Conservation (phyloP, 2,888 invertebrate genomes). For the Lasiommata megera region DNA sequence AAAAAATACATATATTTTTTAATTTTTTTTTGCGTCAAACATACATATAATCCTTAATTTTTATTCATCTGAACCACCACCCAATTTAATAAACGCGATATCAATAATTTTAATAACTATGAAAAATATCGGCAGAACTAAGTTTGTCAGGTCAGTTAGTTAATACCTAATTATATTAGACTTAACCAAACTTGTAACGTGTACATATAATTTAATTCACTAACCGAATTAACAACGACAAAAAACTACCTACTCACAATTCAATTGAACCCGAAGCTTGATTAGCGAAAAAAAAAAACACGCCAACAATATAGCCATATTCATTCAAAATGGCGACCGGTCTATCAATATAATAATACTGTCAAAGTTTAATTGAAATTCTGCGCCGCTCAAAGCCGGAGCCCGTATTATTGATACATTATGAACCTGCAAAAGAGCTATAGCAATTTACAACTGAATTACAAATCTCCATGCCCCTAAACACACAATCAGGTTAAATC, state of each 20-base stretch:
- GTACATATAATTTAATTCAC: not conserved
- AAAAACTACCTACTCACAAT: slow-evolving; percentile 27
- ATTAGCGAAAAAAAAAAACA: slow-evolving; percentile 24
- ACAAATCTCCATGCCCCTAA: slow-evolving; percentile 75
- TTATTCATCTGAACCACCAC: too few species aligned
- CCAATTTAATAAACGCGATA: too few species aligned
- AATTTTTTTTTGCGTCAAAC: too few species aligned
- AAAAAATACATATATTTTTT: too few species aligned
- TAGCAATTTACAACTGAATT: slow-evolving; percentile 79
- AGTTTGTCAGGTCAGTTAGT: not conserved
- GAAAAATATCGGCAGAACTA: too few species aligned
- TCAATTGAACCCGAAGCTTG: slow-evolving; percentile 33
- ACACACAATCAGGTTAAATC: slow-evolving; percentile 76
- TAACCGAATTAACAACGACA: not conserved
- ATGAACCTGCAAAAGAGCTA: slow-evolving; percentile 71
- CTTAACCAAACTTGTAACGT: not conserved
- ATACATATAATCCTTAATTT: too few species aligned
- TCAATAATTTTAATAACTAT: too few species aligned
- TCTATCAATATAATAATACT: slow-evolving; percentile 79
- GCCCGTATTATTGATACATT: slow-evolving; percentile 78
- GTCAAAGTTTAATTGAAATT: slow-evolving; percentile 79
- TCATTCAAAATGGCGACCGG: slow-evolving; percentile 63
- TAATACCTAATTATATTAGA: not conserved
- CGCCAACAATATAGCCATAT: slow-evolving; percentile 41
- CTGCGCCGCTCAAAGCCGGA: slow-evolving; percentile 56